Percentiles rank a stretch among this genome's conserved stretches.
phyloP scores from a whole-genome alignment of 2,888 invertebrate species.

The Pheosia tremula region DNA sequence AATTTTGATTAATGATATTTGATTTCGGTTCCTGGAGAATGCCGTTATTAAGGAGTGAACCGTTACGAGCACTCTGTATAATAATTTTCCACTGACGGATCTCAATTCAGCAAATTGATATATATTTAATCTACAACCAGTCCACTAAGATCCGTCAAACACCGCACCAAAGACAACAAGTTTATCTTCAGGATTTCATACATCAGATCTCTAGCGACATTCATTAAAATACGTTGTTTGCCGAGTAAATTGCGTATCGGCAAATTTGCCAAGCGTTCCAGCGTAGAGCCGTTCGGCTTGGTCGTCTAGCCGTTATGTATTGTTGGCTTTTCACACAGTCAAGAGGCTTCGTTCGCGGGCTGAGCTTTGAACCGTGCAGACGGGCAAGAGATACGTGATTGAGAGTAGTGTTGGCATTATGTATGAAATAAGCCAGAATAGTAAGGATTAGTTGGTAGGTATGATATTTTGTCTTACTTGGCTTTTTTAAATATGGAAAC shows the following conservation, averaged over 20 bases:
- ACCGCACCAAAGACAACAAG: background rate
- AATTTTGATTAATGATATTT: constrained; percentile 25
- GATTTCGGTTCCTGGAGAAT: constrained; percentile 1
- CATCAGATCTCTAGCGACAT: constrained; percentile 36
- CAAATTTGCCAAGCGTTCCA: constrained; percentile 62
- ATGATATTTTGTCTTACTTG: too few relatives aligned
- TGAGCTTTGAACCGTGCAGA: constrained; percentile 48
- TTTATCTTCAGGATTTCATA: background rate
- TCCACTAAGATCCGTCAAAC: too few relatives aligned
- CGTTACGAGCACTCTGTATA: background rate
- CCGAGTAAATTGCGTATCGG: constrained; percentile 67
- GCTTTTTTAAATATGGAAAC: too few relatives aligned
- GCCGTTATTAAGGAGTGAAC: constrained; percentile 1
- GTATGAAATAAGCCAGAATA: background rate
- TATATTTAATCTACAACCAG: too few relatives aligned
- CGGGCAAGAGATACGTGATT: constrained; percentile 44
- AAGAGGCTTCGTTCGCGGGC: constrained; percentile 30
- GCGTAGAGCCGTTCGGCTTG: constrained; percentile 4
- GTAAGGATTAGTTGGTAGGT: background rate
- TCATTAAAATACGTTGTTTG: constrained; percentile 46
- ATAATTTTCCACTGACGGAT: background rate
- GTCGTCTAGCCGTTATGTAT: constrained; percentile 56
- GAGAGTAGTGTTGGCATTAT: background rate
- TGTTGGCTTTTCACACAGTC: constrained; percentile 79
- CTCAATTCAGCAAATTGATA: too few relatives aligned